These are phyloP conservation scores for Rotaria sp. DNA, from an alignment of 2,888 invertebrate species.

Conservation along the genomic window DNA sequence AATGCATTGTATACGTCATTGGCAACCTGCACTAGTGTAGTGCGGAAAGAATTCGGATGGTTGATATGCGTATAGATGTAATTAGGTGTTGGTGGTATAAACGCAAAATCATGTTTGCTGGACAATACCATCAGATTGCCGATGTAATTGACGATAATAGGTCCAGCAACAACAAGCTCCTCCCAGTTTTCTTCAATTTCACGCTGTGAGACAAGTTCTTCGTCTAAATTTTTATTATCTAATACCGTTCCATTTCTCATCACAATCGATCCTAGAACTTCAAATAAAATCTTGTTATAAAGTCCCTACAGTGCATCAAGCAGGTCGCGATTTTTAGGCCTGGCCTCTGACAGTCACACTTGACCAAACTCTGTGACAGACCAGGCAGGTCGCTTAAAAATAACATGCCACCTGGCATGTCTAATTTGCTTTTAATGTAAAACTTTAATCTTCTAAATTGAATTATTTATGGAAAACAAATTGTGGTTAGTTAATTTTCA, in stretches of 20 bases:
- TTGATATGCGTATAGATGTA: neutral
- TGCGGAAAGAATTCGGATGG: neutral
- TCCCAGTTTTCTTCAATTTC: neutral
- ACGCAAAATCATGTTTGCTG: neutral
- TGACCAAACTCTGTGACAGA: too few relatives aligned
- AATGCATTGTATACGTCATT: neutral
- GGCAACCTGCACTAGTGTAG: neutral
- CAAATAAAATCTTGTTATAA: too few relatives aligned
- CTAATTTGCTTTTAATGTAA: too few relatives aligned
- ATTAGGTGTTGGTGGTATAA: neutral
- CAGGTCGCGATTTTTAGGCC: too few relatives aligned
- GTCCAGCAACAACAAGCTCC: neutral
- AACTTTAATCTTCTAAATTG: too few relatives aligned
- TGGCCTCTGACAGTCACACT: too few relatives aligned
- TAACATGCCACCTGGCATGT: too few relatives aligned
- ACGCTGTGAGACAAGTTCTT: neutral
- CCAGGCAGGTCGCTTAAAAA: too few relatives aligned
- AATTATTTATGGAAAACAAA: too few relatives aligned
- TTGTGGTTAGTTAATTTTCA: too few relatives aligned
- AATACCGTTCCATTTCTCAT: neutral
- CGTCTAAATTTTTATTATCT: neutral
- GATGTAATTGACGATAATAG: neutral
- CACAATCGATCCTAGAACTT: neutral
- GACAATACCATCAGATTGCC: neutral
- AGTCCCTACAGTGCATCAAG: too few relatives aligned